These are phyloP conservation scores for Pontoporia blainvillei DNA, from an alignment of 2,113 vertebrate genomes.

Conservation along the genomic window DNA sequence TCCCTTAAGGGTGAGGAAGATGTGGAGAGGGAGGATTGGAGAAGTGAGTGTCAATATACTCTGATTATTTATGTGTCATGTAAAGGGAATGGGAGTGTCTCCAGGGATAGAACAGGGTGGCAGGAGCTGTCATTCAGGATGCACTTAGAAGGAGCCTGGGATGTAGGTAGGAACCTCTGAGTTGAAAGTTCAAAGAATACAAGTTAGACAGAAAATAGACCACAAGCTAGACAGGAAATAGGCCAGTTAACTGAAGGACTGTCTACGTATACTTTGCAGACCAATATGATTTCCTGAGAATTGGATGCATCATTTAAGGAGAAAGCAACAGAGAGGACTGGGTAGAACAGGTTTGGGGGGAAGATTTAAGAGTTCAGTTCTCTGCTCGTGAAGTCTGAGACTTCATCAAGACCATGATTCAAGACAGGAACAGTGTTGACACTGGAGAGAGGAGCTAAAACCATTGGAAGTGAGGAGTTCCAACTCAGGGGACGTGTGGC, in stretches of 20 bases:
- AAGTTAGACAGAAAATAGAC: no score
- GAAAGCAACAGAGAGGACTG: neutral
- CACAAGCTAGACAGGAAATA: neutral
- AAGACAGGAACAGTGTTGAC: neutral
- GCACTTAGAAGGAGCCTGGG: neutral
- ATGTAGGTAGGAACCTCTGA: neutral
- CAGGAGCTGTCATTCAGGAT: neutral
- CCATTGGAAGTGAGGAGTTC: neutral
- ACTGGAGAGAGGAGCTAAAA: neutral
- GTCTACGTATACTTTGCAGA: neutral
- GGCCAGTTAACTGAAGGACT: neutral
- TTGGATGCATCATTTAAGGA: neutral
- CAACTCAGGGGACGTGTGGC: neutral
- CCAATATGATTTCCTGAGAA: neutral
- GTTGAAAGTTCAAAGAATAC: neutral
- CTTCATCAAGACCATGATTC: neutral
- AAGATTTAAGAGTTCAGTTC: neutral
- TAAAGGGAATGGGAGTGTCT: neutral
- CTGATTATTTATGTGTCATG: neutral
- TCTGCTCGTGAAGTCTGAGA: neutral
- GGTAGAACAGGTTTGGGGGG: neutral
- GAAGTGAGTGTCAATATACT: neutral
- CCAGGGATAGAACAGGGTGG: neutral
- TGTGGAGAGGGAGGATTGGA: neutral
- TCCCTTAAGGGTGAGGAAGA: neutral